A percentile compares a stretch with the other conserved stretches of the same genome.
Conservation (phyloP, 1,140 invertebrate genomes). For the Papilio aristodemus region DNA sequence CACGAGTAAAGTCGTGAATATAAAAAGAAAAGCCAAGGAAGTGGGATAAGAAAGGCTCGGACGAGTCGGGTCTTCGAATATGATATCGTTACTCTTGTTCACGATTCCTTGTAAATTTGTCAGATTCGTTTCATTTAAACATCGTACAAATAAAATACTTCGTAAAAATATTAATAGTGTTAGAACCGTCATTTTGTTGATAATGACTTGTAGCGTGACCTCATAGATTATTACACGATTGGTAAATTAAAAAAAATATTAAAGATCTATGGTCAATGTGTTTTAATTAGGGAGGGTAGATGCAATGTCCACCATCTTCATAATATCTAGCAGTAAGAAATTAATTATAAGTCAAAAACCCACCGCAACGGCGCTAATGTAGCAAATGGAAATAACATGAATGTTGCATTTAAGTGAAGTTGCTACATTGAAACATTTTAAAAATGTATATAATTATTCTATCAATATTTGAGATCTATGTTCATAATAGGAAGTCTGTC, state of each 20-base stretch:
- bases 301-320: too few relatives aligned
- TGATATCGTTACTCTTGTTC: conserved; percentile 34
- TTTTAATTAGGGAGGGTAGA: too few relatives aligned
- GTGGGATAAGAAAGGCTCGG: conserved; percentile 56
- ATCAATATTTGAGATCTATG: too few relatives aligned
- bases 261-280: background rate
- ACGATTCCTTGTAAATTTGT: background rate
- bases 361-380: too few relatives aligned
- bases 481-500: too few relatives aligned
- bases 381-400: too few relatives aligned
- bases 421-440: too few relatives aligned
- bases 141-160: conserved; percentile 24
- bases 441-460: too few relatives aligned
- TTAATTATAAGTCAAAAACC: too few relatives aligned
- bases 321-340: too few relatives aligned
- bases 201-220: conserved; percentile 29
- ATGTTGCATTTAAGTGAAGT: too few relatives aligned
- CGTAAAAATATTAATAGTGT: conserved; percentile 12
- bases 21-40: conserved; percentile 55
- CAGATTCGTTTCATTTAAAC: conserved; percentile 8
- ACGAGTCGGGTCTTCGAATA: conserved; percentile 47
- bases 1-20: conserved; percentile 58
- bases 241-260: background rate
- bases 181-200: conserved; percentile 28
- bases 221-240: conserved; percentile 17